phyloP scores from a whole-genome alignment of 2,888 invertebrate genomes.

The Conchocele bisecta region DNA sequence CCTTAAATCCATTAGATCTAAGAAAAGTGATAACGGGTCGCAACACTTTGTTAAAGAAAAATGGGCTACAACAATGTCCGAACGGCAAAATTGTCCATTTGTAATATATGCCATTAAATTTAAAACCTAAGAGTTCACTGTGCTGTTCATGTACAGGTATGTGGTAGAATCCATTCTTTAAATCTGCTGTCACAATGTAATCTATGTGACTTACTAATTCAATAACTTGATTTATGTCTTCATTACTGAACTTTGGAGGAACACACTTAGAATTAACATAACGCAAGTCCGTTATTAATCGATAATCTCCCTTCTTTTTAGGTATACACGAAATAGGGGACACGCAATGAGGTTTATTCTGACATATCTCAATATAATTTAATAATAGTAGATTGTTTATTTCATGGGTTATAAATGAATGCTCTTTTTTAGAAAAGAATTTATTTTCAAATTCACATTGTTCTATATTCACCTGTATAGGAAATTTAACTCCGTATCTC shows the following conservation, averaged over 20 bases:
- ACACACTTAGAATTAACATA: slow-evolving; percentile 4
- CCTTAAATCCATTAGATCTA: slow-evolving; percentile 2
- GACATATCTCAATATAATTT: slow-evolving; percentile 22
- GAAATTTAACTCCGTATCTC: slow-evolving; percentile 11
- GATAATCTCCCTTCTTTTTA: slow-evolving; percentile 12
- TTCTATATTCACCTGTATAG: background rate
- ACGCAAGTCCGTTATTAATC: slow-evolving; percentile 17
- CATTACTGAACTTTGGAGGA: slow-evolving; percentile 19
- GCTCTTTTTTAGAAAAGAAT: background rate
- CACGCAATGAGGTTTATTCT: slow-evolving; percentile 15
- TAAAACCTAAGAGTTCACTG: slow-evolving; percentile 19
- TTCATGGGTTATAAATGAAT: slow-evolving; percentile 9
- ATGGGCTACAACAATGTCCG: slow-evolving; percentile 17
- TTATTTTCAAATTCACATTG: slow-evolving; percentile 8
- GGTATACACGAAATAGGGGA: slow-evolving; percentile 23
- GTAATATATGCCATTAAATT: slow-evolving; percentile 12
- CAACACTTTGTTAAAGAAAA: slow-evolving; percentile 19
- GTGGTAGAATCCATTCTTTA: slow-evolving; percentile 34
- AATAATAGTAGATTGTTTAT: slow-evolving; percentile 2
- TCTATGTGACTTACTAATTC: slow-evolving; percentile 6
- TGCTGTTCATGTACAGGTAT: slow-evolving; percentile 2
- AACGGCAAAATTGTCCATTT: slow-evolving; percentile 18
- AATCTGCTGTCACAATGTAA: slow-evolving; percentile 23
- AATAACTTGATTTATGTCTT: slow-evolving; percentile 22
- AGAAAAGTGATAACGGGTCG: slow-evolving; percentile 14